These are phyloP conservation scores for Nasonia vitripennis DNA, from an alignment of 1,140 invertebrate genomes.

Conservation along the genomic window DNA sequence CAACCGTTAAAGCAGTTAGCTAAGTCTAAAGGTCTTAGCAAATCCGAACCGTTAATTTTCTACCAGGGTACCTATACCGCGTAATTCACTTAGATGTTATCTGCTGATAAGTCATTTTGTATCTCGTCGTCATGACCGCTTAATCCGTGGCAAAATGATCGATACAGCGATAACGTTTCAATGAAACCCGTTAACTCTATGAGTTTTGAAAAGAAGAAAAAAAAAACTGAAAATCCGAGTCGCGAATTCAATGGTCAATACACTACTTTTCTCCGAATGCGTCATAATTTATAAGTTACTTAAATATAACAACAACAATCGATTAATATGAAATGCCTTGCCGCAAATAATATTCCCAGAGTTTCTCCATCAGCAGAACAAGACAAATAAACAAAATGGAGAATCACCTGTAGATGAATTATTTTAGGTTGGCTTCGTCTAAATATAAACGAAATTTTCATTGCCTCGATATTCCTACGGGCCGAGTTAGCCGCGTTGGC, in stretches of 20 bases:
- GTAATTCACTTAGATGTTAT: neutral
- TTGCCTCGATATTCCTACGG: neutral
- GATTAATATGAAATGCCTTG: neutral
- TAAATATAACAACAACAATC: neutral
- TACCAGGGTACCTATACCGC: neutral
- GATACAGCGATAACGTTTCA: neutral
- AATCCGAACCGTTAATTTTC: too few relatives aligned
- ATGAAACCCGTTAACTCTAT: neutral
- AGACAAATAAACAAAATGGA: neutral
- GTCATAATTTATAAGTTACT: too few relatives aligned
- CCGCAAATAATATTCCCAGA: neutral
- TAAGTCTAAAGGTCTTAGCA: too few relatives aligned
- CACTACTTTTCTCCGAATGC: too few relatives aligned
- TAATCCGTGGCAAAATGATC: neutral
- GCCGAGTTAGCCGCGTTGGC: neutral
- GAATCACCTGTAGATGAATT: neutral
- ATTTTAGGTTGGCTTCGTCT: constrained; percentile 18
- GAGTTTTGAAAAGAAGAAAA: too few relatives aligned
- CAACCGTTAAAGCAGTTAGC: too few relatives aligned
- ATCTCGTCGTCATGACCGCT: neutral
- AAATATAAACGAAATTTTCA: constrained; percentile 16
- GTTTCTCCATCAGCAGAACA: neutral
- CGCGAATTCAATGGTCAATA: too few relatives aligned
- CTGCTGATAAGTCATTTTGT: neutral
- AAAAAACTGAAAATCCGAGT: neutral